Evolutionary conservation across 2,113 vertebrate species (phyloP).

Genomic region (Opisthocomus hoazin): DNA sequence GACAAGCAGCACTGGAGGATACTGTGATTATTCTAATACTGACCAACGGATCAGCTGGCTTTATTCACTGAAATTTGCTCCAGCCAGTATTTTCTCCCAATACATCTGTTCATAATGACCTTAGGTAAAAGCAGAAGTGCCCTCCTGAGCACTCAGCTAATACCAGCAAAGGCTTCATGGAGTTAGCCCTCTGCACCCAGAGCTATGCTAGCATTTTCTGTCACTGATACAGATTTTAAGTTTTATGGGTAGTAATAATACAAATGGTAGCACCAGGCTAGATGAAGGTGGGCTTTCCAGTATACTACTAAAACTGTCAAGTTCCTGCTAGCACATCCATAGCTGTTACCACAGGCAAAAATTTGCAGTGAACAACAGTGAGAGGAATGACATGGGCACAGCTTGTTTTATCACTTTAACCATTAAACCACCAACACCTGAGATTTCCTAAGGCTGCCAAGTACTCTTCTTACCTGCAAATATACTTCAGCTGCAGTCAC

Average conservation of each 20-base stretch:
- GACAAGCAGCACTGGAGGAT: background rate
- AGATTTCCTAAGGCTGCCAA: background rate
- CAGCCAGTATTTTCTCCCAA: background rate
- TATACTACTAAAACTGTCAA: background rate
- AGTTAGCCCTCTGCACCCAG: background rate
- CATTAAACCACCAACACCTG: background rate
- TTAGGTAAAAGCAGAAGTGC: background rate
- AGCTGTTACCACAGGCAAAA: background rate
- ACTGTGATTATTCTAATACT: conserved; percentile 8
- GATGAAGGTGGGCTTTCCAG: background rate
- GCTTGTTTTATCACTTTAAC: background rate
- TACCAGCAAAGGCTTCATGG: background rate
- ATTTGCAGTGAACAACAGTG: background rate
- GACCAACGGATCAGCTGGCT: conserved; percentile 3
- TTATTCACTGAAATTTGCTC: background rate
- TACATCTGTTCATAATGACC: background rate
- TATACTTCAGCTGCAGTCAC: background rate
- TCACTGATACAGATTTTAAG: background rate
- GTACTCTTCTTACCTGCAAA: background rate
- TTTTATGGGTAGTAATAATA: background rate
- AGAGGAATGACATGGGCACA: background rate
- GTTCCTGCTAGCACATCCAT: background rate
- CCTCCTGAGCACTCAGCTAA: background rate
- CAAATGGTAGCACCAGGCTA: background rate
- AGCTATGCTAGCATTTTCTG: background rate